phyloP scores from a whole-genome alignment of 2,797 vertebrate genomes.

The Chrysocyon brachyurus region DNA sequence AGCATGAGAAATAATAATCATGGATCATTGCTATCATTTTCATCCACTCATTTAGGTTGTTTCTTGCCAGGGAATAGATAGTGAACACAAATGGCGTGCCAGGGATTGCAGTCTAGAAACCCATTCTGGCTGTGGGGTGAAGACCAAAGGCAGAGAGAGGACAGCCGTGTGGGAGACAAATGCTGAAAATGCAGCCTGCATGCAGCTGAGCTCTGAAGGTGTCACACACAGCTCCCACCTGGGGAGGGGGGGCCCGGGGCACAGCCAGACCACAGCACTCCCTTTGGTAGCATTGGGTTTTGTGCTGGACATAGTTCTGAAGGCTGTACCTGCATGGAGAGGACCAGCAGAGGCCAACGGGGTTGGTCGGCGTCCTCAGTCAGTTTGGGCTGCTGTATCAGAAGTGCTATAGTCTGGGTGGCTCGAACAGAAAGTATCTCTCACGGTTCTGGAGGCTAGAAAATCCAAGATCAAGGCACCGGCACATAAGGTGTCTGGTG shows the following conservation, averaged over 20 bases:
- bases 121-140: neutral
- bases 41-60: neutral
- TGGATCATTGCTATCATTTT: neutral
- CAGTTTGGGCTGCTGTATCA: neutral
- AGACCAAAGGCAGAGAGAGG: neutral
- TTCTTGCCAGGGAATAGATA: neutral
- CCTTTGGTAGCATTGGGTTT: neutral
- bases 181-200: too few relatives aligned
- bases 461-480: neutral
- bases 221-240: neutral
- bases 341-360: neutral
- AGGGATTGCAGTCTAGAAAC: neutral
- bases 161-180: neutral
- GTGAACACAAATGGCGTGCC: neutral
- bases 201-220: too few relatives aligned
- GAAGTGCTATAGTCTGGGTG: neutral
- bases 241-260: neutral
- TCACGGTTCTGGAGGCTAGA: neutral
- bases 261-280: neutral
- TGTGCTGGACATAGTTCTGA: neutral
- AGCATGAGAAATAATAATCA: neutral
- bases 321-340: neutral
- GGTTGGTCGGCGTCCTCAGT: neutral
- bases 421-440: neutral
- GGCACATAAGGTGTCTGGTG: neutral